Evolutionary conservation across 2,113 vertebrate species (phyloP), one percentile per base, ranked within the genome.

Genomic region (Platichthys stellatus): DNA sequence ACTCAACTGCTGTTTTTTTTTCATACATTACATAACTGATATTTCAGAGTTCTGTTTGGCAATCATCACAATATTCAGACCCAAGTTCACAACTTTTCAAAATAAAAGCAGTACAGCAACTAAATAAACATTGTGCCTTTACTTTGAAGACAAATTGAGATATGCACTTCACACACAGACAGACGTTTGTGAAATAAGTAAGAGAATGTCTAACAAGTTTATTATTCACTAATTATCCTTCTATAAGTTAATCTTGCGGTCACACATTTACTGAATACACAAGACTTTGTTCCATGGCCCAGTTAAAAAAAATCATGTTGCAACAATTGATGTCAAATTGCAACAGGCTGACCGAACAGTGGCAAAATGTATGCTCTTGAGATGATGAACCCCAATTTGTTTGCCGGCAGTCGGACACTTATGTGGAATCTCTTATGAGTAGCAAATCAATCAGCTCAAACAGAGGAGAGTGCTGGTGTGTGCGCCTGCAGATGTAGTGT

Each of bases 301-400:
- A 63, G 78, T 76, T 54, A 78, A 82, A 80, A 82, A 83, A 82
- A 38, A 49, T 82, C 60, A 67, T 26, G 15, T 60, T 57, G 67
- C 72, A 24, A 56, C 70, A 76, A 63, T 17, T 13, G 9, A 26
- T 79, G 57, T 80, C 31, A 28, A 76, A 80, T 70, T 47, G 60
- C 63, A 84, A 60, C 63, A 60, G 77, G 40, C 53, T 72, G 74
- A 87, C 78, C 62, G 76, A 81, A 86, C 63, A 65, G 57, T 3
- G 57, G 40, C 51, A 72, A 66, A 71, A 83, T 86, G 23, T 76
- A 80, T 24, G 54, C 74, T 68, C 83, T 85, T 70, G 67, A 86
- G 74, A 83, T 82, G 74, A 89, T 83, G 72, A 86, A 72, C 31
- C 62, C 59, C 70, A 69, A 77, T 88, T 88, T 88, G 69, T 81